These are phyloP conservation scores for Eospalax fontanierii DNA, from an alignment of 2,797 vertebrate species.

Conservation along the genomic window DNA sequence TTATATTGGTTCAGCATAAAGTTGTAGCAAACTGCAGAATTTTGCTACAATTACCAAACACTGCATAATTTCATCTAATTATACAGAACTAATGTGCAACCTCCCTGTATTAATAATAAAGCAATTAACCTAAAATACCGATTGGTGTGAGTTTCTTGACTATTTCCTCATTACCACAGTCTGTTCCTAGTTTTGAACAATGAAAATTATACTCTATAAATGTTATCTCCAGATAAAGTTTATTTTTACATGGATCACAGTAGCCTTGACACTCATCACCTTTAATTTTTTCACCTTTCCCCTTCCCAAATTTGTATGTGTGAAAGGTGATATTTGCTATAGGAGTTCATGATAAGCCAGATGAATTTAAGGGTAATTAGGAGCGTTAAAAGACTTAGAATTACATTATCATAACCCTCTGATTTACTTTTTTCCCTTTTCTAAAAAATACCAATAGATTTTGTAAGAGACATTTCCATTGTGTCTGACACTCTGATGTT, in stretches of 20 bases:
- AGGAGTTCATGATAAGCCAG: constrained; percentile 47
- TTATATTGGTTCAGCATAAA: constrained; percentile 76
- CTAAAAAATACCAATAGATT: constrained; percentile 65
- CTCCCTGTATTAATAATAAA: constrained; percentile 85
- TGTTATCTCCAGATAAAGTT: constrained; percentile 62
- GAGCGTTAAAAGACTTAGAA: constrained; percentile 46
- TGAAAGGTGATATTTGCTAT: constrained; percentile 6
- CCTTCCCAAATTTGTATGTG: constrained; percentile 19
- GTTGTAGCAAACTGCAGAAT: constrained; percentile 77
- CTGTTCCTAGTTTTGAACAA: constrained; percentile 75
- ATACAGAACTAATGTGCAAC: constrained; percentile 80
- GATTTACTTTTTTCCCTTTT: constrained; percentile 55
- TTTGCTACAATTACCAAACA: constrained; percentile 82
- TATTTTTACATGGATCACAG: constrained; percentile 64
- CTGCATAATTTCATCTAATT: constrained; percentile 83
- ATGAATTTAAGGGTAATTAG: constrained; percentile 69
- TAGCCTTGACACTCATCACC: constrained; percentile 46
- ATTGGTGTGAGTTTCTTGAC: constrained; percentile 79
- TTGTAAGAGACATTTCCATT: constrained; percentile 71
- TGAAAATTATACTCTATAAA: constrained; percentile 68
- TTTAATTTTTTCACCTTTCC: constrained; percentile 65
- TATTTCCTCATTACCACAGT: constrained; percentile 77
- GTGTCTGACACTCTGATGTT: constrained; percentile 77
- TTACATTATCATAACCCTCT: constrained; percentile 22
- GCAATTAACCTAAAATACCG: constrained; percentile 82